Evolutionary conservation across 2,888 invertebrate genomes (phyloP).

Genomic region (Galerucella calmariensis): DNA sequence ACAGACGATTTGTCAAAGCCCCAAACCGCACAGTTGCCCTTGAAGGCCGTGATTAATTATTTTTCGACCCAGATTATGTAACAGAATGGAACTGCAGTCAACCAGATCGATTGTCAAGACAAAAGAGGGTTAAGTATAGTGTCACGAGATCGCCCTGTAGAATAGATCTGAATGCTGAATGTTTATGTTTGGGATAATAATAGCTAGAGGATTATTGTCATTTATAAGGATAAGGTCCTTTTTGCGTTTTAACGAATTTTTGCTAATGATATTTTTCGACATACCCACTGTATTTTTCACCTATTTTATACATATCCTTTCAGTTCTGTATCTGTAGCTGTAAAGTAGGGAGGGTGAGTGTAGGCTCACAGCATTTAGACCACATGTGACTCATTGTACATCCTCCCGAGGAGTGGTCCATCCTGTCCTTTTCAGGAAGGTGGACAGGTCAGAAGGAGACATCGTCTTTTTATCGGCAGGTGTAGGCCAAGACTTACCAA

Average conservation of each 20-base stretch:
- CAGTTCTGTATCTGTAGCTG: too few species aligned
- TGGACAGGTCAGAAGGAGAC: too few species aligned
- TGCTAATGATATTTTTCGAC: neutral
- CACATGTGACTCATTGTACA: too few species aligned
- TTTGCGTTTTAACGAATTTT: conserved; percentile 34
- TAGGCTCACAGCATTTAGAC: too few species aligned
- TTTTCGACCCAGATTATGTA: conserved; percentile 58
- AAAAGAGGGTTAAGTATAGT: conserved; percentile 58
- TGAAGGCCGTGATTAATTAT: conserved; percentile 60
- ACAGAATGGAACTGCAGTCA: conserved; percentile 55
- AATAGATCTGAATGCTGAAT: conserved; percentile 21
- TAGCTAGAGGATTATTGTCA: conserved; percentile 36
- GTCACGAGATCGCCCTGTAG: conserved; percentile 40
- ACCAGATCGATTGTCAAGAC: conserved; percentile 55
- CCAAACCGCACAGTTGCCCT: conserved; percentile 57
- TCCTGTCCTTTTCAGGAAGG: too few species aligned
- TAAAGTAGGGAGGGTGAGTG: too few species aligned
- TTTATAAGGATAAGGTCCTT: conserved; percentile 43
- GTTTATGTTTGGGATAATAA: conserved; percentile 38
- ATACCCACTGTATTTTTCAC: neutral
- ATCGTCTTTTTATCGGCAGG: too few species aligned
- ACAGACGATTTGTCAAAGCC: conserved; percentile 62
- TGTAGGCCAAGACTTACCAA: too few species aligned
- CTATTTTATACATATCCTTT: too few species aligned
- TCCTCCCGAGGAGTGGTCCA: too few species aligned